Conservation (phyloP, 1,140 invertebrate genomes). For the Ceratoteleas bidentatus region DNA sequence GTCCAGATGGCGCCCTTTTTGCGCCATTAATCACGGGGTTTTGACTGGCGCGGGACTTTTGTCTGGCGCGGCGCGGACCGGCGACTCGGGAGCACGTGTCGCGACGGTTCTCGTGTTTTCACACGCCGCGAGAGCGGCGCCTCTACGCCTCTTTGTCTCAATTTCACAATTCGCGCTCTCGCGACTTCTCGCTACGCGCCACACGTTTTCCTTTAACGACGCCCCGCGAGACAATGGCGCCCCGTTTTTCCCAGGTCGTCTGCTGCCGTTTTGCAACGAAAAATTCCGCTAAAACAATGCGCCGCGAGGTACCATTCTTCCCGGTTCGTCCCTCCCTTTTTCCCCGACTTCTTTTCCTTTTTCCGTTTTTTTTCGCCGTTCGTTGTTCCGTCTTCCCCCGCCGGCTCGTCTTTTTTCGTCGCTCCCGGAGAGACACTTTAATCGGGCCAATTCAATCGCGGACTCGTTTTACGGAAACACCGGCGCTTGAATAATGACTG, state of each 20-base stretch:
- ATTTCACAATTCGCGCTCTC: slow-evolving; percentile 46
- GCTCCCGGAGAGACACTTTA: slow-evolving; percentile 38
- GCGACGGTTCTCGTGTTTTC: slow-evolving; percentile 46
- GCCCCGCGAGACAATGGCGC: slow-evolving; percentile 40
- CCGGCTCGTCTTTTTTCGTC: slow-evolving; percentile 6
- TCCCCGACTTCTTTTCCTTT: too few relatives aligned
- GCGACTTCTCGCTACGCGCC: slow-evolving; percentile 36
- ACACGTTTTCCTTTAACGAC: slow-evolving; percentile 42
- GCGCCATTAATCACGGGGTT: too few relatives aligned
- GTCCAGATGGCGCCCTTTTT: too few relatives aligned
- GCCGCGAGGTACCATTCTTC: not conserved
- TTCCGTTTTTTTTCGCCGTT: slow-evolving; percentile 5
- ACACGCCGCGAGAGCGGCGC: slow-evolving; percentile 49
- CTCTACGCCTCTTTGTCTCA: slow-evolving; percentile 48
- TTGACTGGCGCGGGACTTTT: too few relatives aligned
- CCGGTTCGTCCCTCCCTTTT: too few relatives aligned
- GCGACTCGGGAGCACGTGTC: slow-evolving; percentile 48
- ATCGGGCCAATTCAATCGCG: slow-evolving; percentile 54
- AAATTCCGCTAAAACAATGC: slow-evolving; percentile 32
- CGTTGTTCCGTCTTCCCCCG: too few relatives aligned
- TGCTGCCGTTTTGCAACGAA: slow-evolving; percentile 36
- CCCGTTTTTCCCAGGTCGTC: slow-evolving; percentile 28
- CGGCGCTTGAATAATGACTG: slow-evolving; percentile 48
- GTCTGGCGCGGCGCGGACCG: not conserved
- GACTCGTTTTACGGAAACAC: slow-evolving; percentile 50